phyloP scores from a whole-genome alignment of 1,140 invertebrate genomes.

The Leptopilina clavipes region DNA sequence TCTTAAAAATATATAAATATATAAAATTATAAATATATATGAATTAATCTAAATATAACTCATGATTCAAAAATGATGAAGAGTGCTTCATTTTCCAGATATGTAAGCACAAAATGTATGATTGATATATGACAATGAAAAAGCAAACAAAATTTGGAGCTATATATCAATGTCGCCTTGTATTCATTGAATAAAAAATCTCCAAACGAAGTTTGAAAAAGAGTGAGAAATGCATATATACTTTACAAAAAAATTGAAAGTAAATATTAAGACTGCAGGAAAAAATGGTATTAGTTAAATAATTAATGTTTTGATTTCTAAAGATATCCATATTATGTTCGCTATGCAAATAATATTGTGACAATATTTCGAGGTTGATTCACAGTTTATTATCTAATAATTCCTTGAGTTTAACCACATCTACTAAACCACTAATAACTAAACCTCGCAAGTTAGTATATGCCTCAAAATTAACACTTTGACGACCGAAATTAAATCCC shows the following conservation, averaged over 20 bases:
- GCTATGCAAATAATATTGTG: background rate
- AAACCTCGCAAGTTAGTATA: background rate
- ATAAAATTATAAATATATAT: too few relatives aligned
- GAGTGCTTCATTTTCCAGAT: background rate
- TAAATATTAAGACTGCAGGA: too few relatives aligned
- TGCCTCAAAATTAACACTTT: background rate
- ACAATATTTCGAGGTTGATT: background rate
- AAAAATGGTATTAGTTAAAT: too few relatives aligned
- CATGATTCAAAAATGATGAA: too few relatives aligned
- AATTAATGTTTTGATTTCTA: background rate
- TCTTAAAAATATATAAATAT: too few relatives aligned
- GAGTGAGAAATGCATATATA: background rate
- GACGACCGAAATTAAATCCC: background rate
- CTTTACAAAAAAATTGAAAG: too few relatives aligned
- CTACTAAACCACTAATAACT: background rate
- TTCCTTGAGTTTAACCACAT: background rate
- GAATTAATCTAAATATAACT: too few relatives aligned
- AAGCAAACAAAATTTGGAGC: background rate
- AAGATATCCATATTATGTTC: background rate
- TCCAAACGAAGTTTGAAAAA: background rate
- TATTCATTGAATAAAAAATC: background rate
- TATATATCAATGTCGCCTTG: slow-evolving; percentile 14
- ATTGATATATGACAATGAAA: slow-evolving; percentile 23
- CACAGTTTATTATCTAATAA: background rate
- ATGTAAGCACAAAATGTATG: background rate